A percentile compares a stretch with the other conserved stretches of the same genome.
Conservation (phyloP, 2,113 vertebrate species). For the Solea senegalensis region DNA sequence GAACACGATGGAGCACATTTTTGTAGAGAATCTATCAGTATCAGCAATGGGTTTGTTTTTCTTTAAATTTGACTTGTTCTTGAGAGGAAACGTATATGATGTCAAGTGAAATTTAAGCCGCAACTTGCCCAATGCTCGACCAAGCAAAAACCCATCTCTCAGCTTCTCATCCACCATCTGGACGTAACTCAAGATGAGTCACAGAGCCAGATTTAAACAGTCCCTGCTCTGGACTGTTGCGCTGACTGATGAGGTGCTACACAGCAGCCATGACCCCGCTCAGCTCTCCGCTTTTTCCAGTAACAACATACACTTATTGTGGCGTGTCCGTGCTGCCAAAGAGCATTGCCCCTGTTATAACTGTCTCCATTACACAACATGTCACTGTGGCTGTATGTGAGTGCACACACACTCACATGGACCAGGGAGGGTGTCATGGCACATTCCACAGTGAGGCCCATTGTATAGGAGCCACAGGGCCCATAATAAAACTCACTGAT, state of each 20-base stretch:
- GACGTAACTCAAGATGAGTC: constrained; percentile 67
- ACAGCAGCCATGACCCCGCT: constrained; percentile 67
- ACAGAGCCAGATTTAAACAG: constrained; percentile 69
- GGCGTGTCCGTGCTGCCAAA: constrained; percentile 56
- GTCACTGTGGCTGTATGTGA: constrained; percentile 36
- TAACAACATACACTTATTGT: constrained; percentile 61
- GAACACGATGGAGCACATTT: background rate
- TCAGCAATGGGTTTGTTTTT: constrained; percentile 5
- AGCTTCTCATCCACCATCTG: constrained; percentile 65
- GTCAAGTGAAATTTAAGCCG: constrained; percentile 55
- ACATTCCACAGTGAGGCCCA: constrained; percentile 67
- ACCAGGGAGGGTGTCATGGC: constrained; percentile 7
- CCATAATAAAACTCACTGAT: constrained; percentile 54
- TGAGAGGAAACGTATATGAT: constrained; percentile 29
- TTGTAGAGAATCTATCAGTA: constrained; percentile 28
- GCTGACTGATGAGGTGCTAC: constrained; percentile 79
- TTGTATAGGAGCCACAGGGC: constrained; percentile 53
- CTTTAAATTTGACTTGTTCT: constrained; percentile 24
- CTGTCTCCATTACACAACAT: constrained; percentile 67
- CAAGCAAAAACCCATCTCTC: constrained; percentile 46
- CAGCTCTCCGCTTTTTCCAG: constrained; percentile 66
- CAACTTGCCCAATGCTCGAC: constrained; percentile 40
- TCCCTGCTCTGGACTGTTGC: constrained; percentile 62
- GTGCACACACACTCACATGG: background rate
- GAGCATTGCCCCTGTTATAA: constrained; percentile 56